phyloP scores from a whole-genome alignment of 2,113 vertebrate species.

The Oxygymnocypris stewartii region DNA sequence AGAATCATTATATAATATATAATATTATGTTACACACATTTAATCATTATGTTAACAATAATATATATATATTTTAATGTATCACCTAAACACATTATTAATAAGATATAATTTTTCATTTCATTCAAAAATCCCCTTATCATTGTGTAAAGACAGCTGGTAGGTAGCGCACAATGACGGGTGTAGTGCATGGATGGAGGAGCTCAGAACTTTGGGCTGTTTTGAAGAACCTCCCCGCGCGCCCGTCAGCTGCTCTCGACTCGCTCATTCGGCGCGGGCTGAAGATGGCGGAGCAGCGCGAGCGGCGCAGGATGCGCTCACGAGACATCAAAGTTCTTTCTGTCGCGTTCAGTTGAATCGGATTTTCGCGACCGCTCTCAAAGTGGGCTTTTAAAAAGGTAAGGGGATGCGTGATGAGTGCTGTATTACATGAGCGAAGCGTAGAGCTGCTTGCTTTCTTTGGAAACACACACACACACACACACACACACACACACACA shows the following conservation, averaged over 20 bases:
- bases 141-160: background rate
- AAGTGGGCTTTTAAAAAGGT: conserved; percentile 29
- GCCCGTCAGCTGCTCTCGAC: background rate
- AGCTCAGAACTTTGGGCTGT: conserved; percentile 22
- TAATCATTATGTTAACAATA: background rate
- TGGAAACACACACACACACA: conserved; percentile 5
- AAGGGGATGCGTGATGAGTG: background rate
- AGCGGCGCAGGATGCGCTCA: conserved; percentile 37
- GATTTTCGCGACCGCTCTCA: background rate
- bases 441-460: background rate
- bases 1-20: background rate
- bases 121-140: background rate
- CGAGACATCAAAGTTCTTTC: conserved; percentile 34
- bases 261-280: conserved; percentile 23
- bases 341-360: background rate
- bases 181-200: conserved; percentile 30
- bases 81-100: background rate
- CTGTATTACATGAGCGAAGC: background rate
- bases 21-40: background rate
- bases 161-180: background rate
- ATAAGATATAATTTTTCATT: background rate
- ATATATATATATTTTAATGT: background rate
- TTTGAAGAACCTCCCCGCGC: conserved; percentile 17
- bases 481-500: background rate
- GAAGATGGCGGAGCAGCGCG: conserved; percentile 52